Evolutionary conservation across 2,888 invertebrate genomes (phyloP).

Genomic region (Mechanitis messenoides): DNA sequence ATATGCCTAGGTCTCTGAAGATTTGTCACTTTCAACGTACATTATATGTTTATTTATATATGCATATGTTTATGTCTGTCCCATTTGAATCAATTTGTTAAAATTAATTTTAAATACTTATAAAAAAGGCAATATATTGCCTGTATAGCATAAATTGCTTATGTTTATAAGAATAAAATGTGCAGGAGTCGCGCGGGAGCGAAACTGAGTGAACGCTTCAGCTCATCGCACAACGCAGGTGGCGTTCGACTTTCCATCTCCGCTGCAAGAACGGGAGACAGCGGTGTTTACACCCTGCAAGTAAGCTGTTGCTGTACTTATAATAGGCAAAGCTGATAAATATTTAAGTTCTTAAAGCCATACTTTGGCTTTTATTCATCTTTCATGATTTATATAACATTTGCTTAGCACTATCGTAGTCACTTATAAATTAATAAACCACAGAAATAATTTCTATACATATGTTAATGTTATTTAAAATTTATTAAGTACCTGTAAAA

Average conservation of each 20-base stretch:
- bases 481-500: neutral
- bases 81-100: no score
- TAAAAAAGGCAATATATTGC: no score
- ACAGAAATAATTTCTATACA: no score
- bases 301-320: slow-evolving; percentile 38
- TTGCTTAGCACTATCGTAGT: no score
- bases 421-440: no score
- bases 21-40: neutral
- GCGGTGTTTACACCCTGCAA: slow-evolving; percentile 85
- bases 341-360: no score
- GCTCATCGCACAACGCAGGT: slow-evolving; percentile 76
- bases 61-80: neutral
- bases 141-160: neutral
- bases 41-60: neutral
- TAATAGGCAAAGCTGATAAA: no score
- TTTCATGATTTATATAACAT: no score
- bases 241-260: slow-evolving; percentile 86
- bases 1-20: neutral
- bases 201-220: slow-evolving; percentile 82
- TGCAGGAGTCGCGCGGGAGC: slow-evolving; percentile 73
- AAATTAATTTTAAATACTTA: no score
- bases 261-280: slow-evolving; percentile 82
- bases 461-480: no score
- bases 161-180: neutral
- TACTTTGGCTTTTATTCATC: no score